phyloP scores from a whole-genome alignment of 2,888 invertebrate species.

The Ashinkailepas kermadecensis region DNA sequence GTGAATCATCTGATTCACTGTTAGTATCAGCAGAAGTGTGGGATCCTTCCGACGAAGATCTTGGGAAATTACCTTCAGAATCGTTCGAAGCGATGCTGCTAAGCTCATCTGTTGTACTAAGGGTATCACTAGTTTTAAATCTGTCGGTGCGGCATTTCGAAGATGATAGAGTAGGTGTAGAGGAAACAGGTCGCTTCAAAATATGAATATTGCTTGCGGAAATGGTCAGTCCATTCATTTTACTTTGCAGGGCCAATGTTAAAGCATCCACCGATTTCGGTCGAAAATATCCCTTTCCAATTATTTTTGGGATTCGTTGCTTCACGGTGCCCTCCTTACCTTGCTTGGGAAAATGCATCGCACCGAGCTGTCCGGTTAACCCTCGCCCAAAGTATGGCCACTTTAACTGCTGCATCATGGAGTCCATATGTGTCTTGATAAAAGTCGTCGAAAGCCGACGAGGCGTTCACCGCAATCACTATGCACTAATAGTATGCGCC shows the following conservation, averaged over 20 bases:
- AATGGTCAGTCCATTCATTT: neutral
- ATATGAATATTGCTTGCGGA: neutral
- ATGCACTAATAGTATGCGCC: no score
- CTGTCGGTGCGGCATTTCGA: neutral
- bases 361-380: neutral
- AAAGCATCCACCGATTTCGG: neutral
- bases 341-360: neutral
- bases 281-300: neutral
- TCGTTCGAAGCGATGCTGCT: neutral
- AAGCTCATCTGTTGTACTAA: neutral
- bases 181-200: neutral
- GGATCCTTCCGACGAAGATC: neutral
- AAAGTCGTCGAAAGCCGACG: neutral
- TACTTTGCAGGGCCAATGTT: neutral
- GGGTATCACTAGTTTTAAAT: neutral
- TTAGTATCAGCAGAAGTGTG: neutral
- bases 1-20: conserved; percentile 6
- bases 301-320: neutral
- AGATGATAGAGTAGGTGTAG: neutral
- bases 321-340: neutral
- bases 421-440: neutral
- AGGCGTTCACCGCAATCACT: no score
- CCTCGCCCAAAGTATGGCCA: neutral
- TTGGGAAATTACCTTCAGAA: no score
- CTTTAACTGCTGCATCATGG: neutral